Base-by-base conservation (phyloP, 2,888 invertebrate genomes). In the Cheilosia vernalis region DNA sequence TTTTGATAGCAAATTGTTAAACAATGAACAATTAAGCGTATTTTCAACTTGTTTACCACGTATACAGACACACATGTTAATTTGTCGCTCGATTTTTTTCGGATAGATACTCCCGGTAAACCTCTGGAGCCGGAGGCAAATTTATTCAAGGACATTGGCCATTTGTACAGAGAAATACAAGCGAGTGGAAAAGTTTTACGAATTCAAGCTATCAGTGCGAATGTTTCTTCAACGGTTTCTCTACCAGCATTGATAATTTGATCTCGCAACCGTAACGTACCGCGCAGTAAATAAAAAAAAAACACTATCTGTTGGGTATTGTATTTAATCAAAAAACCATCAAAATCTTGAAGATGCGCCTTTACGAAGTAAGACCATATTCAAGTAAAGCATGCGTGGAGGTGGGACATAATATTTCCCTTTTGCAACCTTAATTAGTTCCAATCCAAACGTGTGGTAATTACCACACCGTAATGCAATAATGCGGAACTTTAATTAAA, bases 401-500 rank as follows among this genome's bases (percentile, higher is more conserved):
- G 61, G 56, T 49, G 74, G 61, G 58, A 21, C 63, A 49, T 17
- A 58, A 21, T 30, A n/a, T 64, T 70, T 51, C 60, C 27, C 44
- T 42, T 60, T 60, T 44, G 77, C 47, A 69, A 69, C 83, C 69
- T 64, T 74, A 84, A 84, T 84, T 84, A 84, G 83, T 74, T 66
- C 74, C 79, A 69, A 84, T 61, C 79, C 79, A 69, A 84, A 78
- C 69, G 67, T 74, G 51, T 13, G 69, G 79, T 84, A 79, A 74
- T 70, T 74, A 70, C 69, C 61, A 64, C 64, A 64, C 53, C 63
- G 51, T 64, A 69, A 74, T 69, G 73, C 79, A 84, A 79, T 79
- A 79, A 84, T 74, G 73, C 83, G 83, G 83, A 84, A 84, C 79
- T 84, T 79, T 84, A 84, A 84, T 84, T 84, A 84, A 84, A 83